Conservation (phyloP, 92 coral and sea anemone genomes). For the Parazoanthus swiftii region DNA sequence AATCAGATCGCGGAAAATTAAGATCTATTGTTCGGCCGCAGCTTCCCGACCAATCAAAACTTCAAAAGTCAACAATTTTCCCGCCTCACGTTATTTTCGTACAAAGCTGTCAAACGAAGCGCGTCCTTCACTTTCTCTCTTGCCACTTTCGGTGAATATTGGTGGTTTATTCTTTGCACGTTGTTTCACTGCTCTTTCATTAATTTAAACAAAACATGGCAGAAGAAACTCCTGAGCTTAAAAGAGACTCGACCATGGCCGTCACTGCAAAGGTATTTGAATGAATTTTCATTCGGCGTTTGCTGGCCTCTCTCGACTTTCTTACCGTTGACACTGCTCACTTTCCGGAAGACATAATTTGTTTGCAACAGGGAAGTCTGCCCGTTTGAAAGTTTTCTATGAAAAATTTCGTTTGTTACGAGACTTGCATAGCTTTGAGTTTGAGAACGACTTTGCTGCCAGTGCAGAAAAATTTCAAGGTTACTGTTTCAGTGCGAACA, state of each 20-base stretch:
- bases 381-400: neutral
- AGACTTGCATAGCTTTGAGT: neutral
- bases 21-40: neutral
- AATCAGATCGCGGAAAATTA: neutral
- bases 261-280: conserved; percentile 89
- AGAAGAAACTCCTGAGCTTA: conserved; percentile 84
- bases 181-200: conserved; percentile 22
- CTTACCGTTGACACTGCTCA: conserved; percentile 24
- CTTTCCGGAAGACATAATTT: conserved; percentile 3
- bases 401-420: neutral
- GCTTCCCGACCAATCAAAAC: conserved; percentile 27
- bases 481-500: conserved; percentile 29
- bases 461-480: conserved; percentile 5
- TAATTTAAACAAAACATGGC: conserved; percentile 63
- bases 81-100: conserved; percentile 75
- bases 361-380: neutral
- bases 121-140: conserved; percentile 70
- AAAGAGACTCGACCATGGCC: conserved; percentile 87
- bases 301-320: neutral
- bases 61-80: conserved; percentile 45
- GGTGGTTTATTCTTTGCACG: conserved; percentile 22
- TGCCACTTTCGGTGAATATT: conserved; percentile 44
- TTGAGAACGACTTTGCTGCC: neutral
- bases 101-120: conserved; percentile 48
- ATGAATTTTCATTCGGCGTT: neutral